Base-by-base conservation (phyloP, 2,888 invertebrate genomes). In the Aproaerema taeniolella region DNA sequence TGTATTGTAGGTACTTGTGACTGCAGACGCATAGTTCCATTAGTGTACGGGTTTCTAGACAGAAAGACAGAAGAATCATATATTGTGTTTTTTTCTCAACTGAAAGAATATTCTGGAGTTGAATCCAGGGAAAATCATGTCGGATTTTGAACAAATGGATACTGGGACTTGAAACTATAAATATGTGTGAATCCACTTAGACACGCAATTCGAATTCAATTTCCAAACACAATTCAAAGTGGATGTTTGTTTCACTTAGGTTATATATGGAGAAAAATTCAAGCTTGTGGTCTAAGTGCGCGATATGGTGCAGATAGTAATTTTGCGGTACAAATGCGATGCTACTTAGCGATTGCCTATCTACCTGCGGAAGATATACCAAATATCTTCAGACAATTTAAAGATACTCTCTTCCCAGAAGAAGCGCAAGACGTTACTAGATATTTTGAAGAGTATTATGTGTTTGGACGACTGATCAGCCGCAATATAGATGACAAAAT, bases 301-400 rank as follows among this genome's bases (percentile, higher is more conserved):
- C 24, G 31, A 33, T 38, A 41, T 25, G 38, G 42, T 34, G 24
- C 33, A 38, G 34, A 36, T 28, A 33, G 17, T 16, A 25, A 39
- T 16, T 33, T 39, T 39, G 39, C 34, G 20, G 10, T 40, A 28
- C 32, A 42, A 42, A 39, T 42, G 31, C 42, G 42, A 16, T 29
- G 32, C 29, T 34, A 34, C 26, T 17, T 26, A 31, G 41, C 41
- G 31, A 28, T 37, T 15, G 31, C 41, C 15, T 41, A 26, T 37
- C 31, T 41, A 15, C 26, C 36, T 15, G 29, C 41, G 10, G 31
- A 38, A 33, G 38, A 41, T 20, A 38, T 41, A 32, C 41, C 41
- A 29, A 32, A 38, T 38, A 26, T 29, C 30, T 32, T 38, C 24
- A 32, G 24, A 39, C 31, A 32, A 34, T 39, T 39, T 13, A 39